These are phyloP conservation scores for Boleophthalmus pectinirostris DNA, from an alignment of 2,113 vertebrate genomes.

Conservation along the genomic window DNA sequence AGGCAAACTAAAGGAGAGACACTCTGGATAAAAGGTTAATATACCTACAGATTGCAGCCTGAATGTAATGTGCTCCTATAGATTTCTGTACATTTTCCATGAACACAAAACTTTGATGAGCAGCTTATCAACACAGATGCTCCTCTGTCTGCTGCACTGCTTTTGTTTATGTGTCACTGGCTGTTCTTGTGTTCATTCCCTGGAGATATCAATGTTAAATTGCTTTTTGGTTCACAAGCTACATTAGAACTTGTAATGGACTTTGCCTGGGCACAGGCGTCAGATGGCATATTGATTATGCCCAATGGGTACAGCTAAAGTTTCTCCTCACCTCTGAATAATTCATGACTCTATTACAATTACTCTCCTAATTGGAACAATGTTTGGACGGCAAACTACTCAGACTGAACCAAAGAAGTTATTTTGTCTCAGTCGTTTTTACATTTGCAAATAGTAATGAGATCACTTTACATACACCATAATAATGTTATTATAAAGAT, in stretches of 20 bases:
- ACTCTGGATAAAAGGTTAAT: constrained; percentile 9
- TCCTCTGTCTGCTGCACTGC: constrained; percentile 40
- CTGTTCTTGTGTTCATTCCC: constrained; percentile 63
- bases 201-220: constrained; percentile 79
- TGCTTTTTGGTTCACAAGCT: constrained; percentile 80
- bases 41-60: neutral
- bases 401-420: constrained; percentile 33
- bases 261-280: constrained; percentile 71
- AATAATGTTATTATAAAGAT: constrained; percentile 64
- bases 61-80: neutral
- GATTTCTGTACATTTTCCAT: constrained; percentile 30
- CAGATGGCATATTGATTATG: constrained; percentile 73
- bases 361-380: constrained; percentile 76
- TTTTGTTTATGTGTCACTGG: constrained; percentile 67
- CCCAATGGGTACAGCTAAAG: constrained; percentile 71
- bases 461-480: constrained; percentile 61
- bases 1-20: constrained; percentile 5
- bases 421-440: constrained; percentile 41
- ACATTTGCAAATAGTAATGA: constrained; percentile 60
- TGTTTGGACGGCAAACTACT: constrained; percentile 65
- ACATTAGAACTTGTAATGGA: constrained; percentile 79
- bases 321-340: constrained; percentile 72
- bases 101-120: constrained; percentile 42
- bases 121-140: constrained; percentile 53
- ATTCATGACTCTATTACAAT: constrained; percentile 75